phyloP scores from a whole-genome alignment of 1,140 invertebrate genomes.

The Parapsyche elsis region DNA sequence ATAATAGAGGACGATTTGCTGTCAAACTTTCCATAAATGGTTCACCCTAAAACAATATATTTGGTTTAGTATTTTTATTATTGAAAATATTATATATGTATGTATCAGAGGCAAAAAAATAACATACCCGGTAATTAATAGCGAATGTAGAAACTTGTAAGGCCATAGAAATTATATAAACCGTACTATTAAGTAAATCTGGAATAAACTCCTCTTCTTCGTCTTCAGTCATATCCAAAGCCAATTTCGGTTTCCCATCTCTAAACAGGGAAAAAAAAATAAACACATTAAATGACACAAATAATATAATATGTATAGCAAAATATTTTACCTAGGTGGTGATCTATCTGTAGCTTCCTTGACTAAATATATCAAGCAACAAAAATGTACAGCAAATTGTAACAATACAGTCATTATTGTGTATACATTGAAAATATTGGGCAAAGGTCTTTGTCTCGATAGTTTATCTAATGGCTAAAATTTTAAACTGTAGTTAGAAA shows the following conservation, averaged over 20 bases:
- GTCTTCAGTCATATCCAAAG: conserved; percentile 73
- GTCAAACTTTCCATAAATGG: conserved; percentile 97
- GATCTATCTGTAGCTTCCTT: conserved; percentile 77
- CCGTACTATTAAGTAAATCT: conserved; percentile 95
- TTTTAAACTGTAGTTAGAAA: conserved; percentile 51
- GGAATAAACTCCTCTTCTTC: conserved; percentile 92
- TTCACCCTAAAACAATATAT: conserved; percentile 78
- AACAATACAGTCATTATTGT: conserved; percentile 94
- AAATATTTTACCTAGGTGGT: conserved; percentile 70
- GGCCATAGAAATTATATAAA: conserved; percentile 98
- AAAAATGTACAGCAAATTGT: conserved; percentile 97
- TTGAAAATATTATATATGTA: neutral
- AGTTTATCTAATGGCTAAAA: conserved; percentile 91
- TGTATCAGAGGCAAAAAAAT: neutral
- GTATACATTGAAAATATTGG: conserved; percentile 99
- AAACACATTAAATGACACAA: conserved; percentile 12
- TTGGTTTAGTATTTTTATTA: conserved; percentile 2
- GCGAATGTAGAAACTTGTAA: conserved; percentile 98
- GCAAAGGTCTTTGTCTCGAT: conserved; percentile 93
- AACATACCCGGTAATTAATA: conserved; percentile 95
- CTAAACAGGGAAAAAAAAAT: conserved; percentile 59
- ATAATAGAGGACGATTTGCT: conserved; percentile 93
- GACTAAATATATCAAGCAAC: conserved; percentile 90
- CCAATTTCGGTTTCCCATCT: conserved; percentile 69
- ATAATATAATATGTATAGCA: neutral